phyloP scores from a whole-genome alignment of 2,888 invertebrate species.

The Xylota sylvarum region DNA sequence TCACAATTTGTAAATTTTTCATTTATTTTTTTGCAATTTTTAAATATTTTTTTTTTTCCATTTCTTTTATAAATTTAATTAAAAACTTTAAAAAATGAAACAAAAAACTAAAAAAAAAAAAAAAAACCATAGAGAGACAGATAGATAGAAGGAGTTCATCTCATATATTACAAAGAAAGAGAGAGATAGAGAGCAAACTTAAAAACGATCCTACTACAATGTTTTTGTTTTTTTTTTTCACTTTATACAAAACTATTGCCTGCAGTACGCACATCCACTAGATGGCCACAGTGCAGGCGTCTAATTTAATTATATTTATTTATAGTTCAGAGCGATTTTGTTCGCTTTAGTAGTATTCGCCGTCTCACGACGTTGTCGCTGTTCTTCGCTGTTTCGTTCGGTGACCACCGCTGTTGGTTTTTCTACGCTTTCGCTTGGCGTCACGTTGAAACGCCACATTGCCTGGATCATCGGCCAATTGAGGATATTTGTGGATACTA shows the following conservation, averaged over 20 bases:
- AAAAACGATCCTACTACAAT: slow-evolving; percentile 70
- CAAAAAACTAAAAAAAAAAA: slow-evolving; percentile 46
- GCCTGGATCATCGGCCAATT: slow-evolving; percentile 97
- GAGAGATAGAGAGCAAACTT: slow-evolving; percentile 68
- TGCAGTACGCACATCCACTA: slow-evolving; percentile 29
- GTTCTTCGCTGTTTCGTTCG: slow-evolving; percentile 94
- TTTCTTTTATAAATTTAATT: slow-evolving; percentile 59
- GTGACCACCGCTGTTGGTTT: slow-evolving; percentile 89
- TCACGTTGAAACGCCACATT: slow-evolving; percentile 96
- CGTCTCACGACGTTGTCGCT: slow-evolving; percentile 92
- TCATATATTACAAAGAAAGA: slow-evolving; percentile 73
- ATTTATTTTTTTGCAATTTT: slow-evolving; percentile 58
- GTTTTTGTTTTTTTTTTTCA: slow-evolving; percentile 58
- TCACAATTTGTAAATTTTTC: slow-evolving; percentile 77
- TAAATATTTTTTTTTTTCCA: slow-evolving; percentile 51
- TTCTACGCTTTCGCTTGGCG: slow-evolving; percentile 92
- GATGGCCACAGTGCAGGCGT: slow-evolving; percentile 48
- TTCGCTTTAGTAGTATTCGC: slow-evolving; percentile 86
- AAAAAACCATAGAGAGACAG: slow-evolving; percentile 44
- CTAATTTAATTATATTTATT: slow-evolving; percentile 73
- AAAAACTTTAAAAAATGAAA: slow-evolving; percentile 60
- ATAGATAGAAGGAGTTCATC: slow-evolving; percentile 48
- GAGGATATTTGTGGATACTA: slow-evolving; percentile 94
- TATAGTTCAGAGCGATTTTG: slow-evolving; percentile 66
- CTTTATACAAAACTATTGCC: slow-evolving; percentile 77